Percentiles rank a stretch among this genome's conserved stretches.
phyloP scores from a whole-genome alignment of 2,113 vertebrate species.

The Ancistrus triradiatus region DNA sequence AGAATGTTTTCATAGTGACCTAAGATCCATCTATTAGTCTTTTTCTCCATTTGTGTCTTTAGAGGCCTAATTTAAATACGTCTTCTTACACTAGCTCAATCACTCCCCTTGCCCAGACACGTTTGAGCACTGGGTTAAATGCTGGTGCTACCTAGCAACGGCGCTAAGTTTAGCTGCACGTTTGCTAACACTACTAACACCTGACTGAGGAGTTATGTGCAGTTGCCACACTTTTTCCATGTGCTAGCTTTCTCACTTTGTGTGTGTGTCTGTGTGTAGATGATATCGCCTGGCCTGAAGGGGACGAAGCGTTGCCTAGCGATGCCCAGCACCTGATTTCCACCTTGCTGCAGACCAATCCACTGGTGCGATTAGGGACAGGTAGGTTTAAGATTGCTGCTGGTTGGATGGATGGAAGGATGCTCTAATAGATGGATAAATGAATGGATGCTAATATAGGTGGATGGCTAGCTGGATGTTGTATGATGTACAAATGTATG shows the following conservation, averaged over 20 bases:
- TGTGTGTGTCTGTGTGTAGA: conserved; percentile 62
- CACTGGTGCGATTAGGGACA: conserved; percentile 80
- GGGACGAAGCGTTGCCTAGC: conserved; percentile 81
- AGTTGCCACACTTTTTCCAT: not conserved
- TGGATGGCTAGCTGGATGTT: not conserved
- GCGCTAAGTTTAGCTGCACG: conserved; percentile 11
- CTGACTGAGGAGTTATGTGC: not conserved
- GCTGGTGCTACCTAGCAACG: conserved; percentile 3
- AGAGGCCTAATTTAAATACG: not conserved
- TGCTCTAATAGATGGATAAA: not conserved
- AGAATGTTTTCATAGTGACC: too few species aligned
- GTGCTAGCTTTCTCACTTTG: not conserved
- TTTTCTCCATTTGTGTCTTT: not conserved
- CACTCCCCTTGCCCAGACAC: not conserved
- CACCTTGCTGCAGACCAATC: conserved; percentile 83
- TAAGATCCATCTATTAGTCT: too few species aligned
- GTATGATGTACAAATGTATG: too few species aligned
- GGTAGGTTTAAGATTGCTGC: conserved; percentile 68
- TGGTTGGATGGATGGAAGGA: too few species aligned
- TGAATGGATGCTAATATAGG: not conserved
- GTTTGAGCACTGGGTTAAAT: not conserved
- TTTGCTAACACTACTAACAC: not conserved
- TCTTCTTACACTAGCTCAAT: not conserved
- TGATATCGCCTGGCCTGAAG: conserved; percentile 86
- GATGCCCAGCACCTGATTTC: conserved; percentile 85